phyloP scores from a whole-genome alignment of 2,888 invertebrate species.

The Platynereis dumerilii region DNA sequence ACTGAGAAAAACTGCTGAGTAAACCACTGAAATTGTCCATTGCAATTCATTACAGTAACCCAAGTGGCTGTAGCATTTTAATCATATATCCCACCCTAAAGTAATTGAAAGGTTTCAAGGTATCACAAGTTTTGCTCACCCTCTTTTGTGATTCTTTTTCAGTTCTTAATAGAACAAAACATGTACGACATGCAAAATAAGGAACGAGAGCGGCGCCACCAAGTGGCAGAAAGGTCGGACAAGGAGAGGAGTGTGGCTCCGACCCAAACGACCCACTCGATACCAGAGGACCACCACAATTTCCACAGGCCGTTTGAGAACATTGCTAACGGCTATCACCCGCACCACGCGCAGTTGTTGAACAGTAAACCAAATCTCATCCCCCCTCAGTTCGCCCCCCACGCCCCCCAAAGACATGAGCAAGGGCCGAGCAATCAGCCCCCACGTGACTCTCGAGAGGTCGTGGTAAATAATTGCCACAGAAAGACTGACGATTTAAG shows the following conservation, averaged over 20 bases:
- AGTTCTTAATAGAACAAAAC: slow-evolving; percentile 22
- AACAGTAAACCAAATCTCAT: neutral
- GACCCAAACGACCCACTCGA: neutral
- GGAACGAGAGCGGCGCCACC: slow-evolving; percentile 12
- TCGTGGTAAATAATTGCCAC: too few species aligned
- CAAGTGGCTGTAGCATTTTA: too few species aligned
- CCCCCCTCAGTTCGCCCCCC: too few species aligned
- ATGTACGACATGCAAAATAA: neutral
- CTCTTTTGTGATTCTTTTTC: too few species aligned
- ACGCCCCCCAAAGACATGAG: neutral
- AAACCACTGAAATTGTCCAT: too few species aligned
- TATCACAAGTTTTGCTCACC: neutral
- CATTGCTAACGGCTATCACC: slow-evolving; percentile 22
- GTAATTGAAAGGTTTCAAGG: neutral
- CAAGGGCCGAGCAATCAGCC: slow-evolving; percentile 14
- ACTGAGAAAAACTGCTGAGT: too few species aligned
- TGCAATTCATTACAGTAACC: too few species aligned
- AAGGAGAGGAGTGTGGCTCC: slow-evolving; percentile 13
- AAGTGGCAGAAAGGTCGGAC: slow-evolving; percentile 18
- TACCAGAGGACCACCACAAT: slow-evolving; percentile 5
- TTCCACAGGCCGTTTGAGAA: slow-evolving; percentile 26
- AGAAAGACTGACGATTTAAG: too few species aligned
- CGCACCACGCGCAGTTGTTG: neutral
- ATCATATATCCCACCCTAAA: too few species aligned
- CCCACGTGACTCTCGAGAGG: neutral